Evolutionary conservation across 1,140 invertebrate genomes (phyloP), one percentile per base, ranked within the genome.

Genomic region (Eulimnadia texana): DNA sequence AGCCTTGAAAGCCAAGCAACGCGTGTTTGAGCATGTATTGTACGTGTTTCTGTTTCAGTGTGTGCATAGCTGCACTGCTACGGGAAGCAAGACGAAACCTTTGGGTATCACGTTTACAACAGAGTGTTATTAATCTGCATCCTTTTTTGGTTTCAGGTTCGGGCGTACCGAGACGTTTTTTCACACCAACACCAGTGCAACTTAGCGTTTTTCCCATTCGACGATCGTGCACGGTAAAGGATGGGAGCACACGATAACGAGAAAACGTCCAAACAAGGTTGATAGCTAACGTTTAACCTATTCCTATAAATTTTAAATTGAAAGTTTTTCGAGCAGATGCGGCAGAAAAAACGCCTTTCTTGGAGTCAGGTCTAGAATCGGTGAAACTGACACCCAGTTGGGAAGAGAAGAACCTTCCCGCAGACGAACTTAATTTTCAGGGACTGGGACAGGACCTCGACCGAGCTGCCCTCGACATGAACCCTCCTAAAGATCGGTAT

Each of bases 381-480:
- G 88, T 91, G 28, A 82, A 83, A 65, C 74, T 91, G 56, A 88
- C 86, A 3, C 88, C 87, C 1, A 85, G 86, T 54, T 91, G 87
- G 87, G 88, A 91, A 76, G 85, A 85, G 64, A 83, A 81, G 54
- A 86, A 86, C 73, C 78, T 85, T 64, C 80, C 86, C n/a, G 85
- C 86, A 70, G 86, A 88, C 72, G 85, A 87, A 68, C 79, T 88
- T 63, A 89, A 90, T 73, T 84, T 89, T 68, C 86, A 83, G 78
- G 83, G 80, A 61, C 77, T 88, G 27, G 84, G 81, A 6, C 29
- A 20, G 62, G 65, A 61, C 56, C 86, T 87, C 85, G 83, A 84
- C 65, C 77, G 79, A 65, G 81, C 80, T 2, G 78, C 78, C 63
- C 71, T 85, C 33, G 84, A 87, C 73, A 74, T 87, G 57, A 80